Evolutionary conservation across 2,888 invertebrate genomes (phyloP).

Genomic region (Harpagoxenus sublaevis): DNA sequence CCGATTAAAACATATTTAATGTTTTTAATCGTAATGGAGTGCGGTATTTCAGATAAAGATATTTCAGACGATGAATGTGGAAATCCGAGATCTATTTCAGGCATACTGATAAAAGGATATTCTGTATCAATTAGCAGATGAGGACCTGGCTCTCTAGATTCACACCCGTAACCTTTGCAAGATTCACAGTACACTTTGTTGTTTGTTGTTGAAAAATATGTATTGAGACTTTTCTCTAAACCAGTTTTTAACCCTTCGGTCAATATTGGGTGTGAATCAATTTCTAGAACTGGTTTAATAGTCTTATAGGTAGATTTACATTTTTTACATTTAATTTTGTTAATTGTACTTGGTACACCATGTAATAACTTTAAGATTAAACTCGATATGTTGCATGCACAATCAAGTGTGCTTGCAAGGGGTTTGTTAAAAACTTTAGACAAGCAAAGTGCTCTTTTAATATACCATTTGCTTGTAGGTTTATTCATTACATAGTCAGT

Average conservation of each 20-base stretch:
- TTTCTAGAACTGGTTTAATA: neutral
- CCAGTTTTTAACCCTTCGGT: neutral
- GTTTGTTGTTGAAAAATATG: neutral
- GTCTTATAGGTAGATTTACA: neutral
- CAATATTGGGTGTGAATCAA: neutral
- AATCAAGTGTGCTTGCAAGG: neutral
- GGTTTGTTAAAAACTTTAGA: neutral
- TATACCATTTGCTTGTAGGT: conserved; percentile 7
- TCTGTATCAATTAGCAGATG: conserved; percentile 1
- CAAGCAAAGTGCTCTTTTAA: conserved; percentile 9
- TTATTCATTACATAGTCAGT: neutral
- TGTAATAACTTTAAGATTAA: neutral
- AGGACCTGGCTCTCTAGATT: neutral
- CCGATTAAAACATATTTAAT: neutral
- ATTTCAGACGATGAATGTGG: neutral
- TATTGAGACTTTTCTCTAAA: neutral
- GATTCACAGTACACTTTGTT: neutral
- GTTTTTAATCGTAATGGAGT: neutral
- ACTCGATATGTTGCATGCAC: neutral
- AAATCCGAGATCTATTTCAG: neutral
- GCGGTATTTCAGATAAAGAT: conserved; percentile 5
- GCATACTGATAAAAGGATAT: neutral
- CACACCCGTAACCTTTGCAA: neutral
- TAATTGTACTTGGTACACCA: conserved; percentile 1
- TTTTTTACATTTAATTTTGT: neutral